These are phyloP conservation scores for Pyxicephalus adspersus DNA, from an alignment of 2,113 vertebrate species.

Conservation along the genomic window DNA sequence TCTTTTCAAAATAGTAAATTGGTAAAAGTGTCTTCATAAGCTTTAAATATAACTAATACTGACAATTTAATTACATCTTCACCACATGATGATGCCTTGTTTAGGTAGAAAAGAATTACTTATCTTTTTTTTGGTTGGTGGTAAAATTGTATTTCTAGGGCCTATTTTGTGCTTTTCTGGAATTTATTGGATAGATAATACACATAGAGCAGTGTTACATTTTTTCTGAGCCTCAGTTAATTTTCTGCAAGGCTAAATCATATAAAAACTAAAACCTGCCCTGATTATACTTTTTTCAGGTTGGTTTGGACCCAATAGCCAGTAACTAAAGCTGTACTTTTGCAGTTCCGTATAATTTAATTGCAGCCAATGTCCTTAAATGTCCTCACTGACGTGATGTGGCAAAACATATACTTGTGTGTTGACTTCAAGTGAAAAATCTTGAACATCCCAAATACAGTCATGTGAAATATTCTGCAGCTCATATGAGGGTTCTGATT, in stretches of 20 bases:
- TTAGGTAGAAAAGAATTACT: too few species aligned
- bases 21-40: too few species aligned
- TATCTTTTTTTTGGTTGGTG: too few species aligned
- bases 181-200: not conserved
- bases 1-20: too few species aligned
- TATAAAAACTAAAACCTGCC: conserved; percentile 15
- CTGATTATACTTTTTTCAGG: not conserved
- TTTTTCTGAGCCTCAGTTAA: not conserved
- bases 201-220: not conserved
- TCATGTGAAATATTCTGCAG: too few species aligned
- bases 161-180: not conserved
- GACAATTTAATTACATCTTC: too few species aligned
- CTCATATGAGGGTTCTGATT: too few species aligned
- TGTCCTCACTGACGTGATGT: not conserved
- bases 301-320: conserved; percentile 8
- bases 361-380: conserved; percentile 2
- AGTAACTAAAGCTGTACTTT: not conserved
- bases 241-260: conserved; percentile 11
- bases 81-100: too few species aligned
- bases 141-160: too few species aligned
- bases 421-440: too few species aligned
- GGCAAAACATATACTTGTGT: not conserved
- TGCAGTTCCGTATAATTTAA: conserved; percentile 4
- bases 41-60: too few species aligned
- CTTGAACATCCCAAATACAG: too few species aligned